Conservation (phyloP, 2,113 vertebrate species). For the Platichthys flesus region DNA sequence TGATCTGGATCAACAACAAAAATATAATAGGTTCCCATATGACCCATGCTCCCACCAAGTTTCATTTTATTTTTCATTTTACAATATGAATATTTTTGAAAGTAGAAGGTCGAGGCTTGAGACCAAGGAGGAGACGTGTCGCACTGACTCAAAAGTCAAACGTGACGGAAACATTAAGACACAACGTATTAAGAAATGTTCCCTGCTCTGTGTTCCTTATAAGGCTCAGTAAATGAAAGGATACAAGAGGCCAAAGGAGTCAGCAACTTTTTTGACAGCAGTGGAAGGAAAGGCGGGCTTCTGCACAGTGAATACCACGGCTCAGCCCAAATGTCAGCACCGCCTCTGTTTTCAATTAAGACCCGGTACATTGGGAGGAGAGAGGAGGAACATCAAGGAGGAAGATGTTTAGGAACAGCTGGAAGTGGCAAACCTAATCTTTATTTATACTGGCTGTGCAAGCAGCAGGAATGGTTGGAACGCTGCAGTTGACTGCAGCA, state of each 20-base stretch:
- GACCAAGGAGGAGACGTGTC: too few relatives aligned
- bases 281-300: conserved; percentile 55
- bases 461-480: conserved; percentile 34
- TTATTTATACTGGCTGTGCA: conserved; percentile 41
- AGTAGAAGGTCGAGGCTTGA: too few relatives aligned
- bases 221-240: conserved; percentile 13
- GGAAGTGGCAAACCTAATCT: conserved; percentile 45
- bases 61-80: too few relatives aligned
- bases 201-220: conserved; percentile 26
- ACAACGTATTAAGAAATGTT: neutral
- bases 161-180: neutral
- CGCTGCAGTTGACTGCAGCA: conserved; percentile 3
- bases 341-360: conserved; percentile 68
- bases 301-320: conserved; percentile 34
- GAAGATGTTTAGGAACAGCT: conserved; percentile 67
- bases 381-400: conserved; percentile 43
- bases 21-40: too few relatives aligned
- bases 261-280: conserved; percentile 40
- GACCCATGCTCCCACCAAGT: too few relatives aligned
- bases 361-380: conserved; percentile 38
- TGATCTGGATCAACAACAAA: too few relatives aligned
- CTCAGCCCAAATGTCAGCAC: conserved; percentile 54
- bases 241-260: conserved; percentile 12
- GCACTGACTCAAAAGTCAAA: neutral
- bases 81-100: too few relatives aligned